Percentiles rank a stretch among this genome's conserved stretches.
phyloP scores from a whole-genome alignment of 2,888 invertebrate species.

The Chrysomela aeneicollis region DNA sequence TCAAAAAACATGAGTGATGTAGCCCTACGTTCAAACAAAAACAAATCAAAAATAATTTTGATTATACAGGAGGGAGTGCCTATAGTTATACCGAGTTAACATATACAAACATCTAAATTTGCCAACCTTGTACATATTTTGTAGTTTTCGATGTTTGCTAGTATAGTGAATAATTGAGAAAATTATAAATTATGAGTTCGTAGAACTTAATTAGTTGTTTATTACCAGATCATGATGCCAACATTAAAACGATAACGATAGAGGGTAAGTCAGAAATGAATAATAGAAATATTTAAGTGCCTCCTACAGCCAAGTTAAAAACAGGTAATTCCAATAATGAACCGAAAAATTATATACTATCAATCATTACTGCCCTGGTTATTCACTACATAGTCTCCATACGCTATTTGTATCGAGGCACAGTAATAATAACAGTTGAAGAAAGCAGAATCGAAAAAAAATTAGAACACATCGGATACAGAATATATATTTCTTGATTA shows the following conservation, averaged over 20 bases:
- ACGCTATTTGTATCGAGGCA: not conserved
- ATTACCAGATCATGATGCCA: not conserved
- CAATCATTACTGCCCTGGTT: not conserved
- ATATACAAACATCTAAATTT: too few species aligned
- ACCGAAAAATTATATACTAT: not conserved
- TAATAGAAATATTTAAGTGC: not conserved
- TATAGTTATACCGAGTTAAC: too few species aligned
- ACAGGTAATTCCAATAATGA: not conserved
- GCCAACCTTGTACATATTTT: too few species aligned
- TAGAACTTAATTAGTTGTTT: not conserved
- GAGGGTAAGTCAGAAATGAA: not conserved
- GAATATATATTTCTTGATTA: not conserved
- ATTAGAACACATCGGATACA: slow-evolving; percentile 14
- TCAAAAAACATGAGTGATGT: too few species aligned
- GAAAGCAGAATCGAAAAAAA: slow-evolving; percentile 14
- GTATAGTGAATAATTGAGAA: too few species aligned
- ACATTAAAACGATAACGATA: not conserved
- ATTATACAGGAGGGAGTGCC: too few species aligned
- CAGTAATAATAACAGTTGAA: slow-evolving; percentile 13
- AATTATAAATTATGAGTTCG: not conserved
- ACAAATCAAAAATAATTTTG: too few species aligned
- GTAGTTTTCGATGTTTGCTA: too few species aligned
- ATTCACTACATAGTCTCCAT: not conserved
- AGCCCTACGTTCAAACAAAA: too few species aligned
- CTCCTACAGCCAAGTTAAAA: not conserved